These are phyloP conservation scores for Ammospiza maritima DNA, from an alignment of 2,797 vertebrate genomes.

Conservation along the genomic window DNA sequence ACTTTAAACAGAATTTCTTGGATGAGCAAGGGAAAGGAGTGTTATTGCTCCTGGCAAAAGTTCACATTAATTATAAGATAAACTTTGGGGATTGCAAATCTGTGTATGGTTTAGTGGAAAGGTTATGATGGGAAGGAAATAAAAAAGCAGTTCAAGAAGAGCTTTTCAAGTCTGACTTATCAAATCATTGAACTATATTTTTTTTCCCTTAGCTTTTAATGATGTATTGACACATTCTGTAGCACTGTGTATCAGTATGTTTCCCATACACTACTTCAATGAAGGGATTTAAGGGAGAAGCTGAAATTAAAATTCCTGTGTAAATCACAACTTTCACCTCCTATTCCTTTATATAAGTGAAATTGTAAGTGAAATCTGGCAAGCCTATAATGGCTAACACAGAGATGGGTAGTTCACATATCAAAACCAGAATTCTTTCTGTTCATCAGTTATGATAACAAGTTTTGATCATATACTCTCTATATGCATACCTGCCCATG, in stretches of 20 bases:
- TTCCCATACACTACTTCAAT: background rate
- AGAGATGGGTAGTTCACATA: background rate
- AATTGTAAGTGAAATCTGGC: background rate
- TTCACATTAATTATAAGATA: conserved; percentile 12
- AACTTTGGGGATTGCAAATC: background rate
- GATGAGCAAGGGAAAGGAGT: background rate
- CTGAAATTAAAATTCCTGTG: background rate
- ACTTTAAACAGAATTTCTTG: conserved; percentile 28
- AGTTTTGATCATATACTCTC: background rate
- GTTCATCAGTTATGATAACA: background rate
- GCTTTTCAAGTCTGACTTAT: background rate
- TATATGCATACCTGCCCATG: background rate
- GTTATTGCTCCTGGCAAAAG: background rate
- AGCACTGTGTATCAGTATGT: background rate
- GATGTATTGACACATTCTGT: background rate
- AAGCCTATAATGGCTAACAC: background rate
- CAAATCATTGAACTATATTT: background rate
- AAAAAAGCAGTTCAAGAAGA: background rate
- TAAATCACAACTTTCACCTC: background rate
- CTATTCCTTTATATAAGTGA: background rate
- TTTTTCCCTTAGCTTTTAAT: background rate
- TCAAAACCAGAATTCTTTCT: background rate
- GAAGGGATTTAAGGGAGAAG: background rate
- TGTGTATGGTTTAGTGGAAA: background rate
- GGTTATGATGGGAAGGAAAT: background rate